Base-by-base conservation (phyloP, 2,113 vertebrate species). In the Gobius niger region DNA sequence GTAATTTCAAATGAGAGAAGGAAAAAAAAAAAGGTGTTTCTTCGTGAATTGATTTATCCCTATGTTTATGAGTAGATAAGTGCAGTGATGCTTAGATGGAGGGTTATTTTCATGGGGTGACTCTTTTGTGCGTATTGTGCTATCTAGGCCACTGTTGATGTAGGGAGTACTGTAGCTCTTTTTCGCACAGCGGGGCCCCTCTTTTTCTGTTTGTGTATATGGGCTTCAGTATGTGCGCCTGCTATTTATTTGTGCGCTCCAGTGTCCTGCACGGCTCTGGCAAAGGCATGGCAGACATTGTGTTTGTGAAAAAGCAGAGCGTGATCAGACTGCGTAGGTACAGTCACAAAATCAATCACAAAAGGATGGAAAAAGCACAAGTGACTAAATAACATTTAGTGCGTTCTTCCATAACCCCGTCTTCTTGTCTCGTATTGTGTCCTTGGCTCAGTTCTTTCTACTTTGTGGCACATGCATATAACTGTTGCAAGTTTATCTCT, bases 31-130 rank as follows among this genome's bases (percentile, higher is more conserved):
- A 68, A 67, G 61, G 79, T 84, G 84, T 84, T 86, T 90, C 82
- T 89, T 74, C 62, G 77, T 89, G 87, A 90, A 91, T 91, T 90
- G 90, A 90, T 91, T 90, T 90, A 83, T 90, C 84, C 88, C 81
- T 88, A 90, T 91, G 87, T 90, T 91, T 90, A 90, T 91, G 86
- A 91, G 90, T 87, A 90, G 85, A 85, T 91, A 91, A 90, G 87
- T 91, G 89, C 88, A 87, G 84, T 84, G 89, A 89, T 89, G 89
- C 87, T 88, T 88, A 88, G 88, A 89, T 90, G 89, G 85, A 91
- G 86, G 85, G 86, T 88, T 90, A 88, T 89, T 89, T 91, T 90
- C 88, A 88, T 83, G 86, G 82, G 83, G 83, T 83, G 84, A 89
- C 77, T 88, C 89, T 89, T 90, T 91, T 91, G 88, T 91, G 78